Percentiles rank a stretch among this genome's conserved stretches.
phyloP scores from a whole-genome alignment of 2,797 vertebrate species.

The Sebastes nivosus region DNA sequence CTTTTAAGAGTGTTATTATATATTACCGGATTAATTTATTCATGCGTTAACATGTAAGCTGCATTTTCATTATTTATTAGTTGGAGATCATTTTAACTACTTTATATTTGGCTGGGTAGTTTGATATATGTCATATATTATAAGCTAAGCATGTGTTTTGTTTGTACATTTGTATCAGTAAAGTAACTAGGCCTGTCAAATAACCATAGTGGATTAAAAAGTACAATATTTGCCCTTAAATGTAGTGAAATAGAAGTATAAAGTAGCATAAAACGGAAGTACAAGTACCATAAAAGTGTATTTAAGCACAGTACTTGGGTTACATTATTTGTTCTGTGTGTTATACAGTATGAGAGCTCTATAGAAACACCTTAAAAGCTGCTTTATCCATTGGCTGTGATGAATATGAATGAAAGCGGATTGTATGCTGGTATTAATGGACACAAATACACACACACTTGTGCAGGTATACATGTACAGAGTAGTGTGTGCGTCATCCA shows the following conservation, averaged over 20 bases:
- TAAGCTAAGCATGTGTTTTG: background rate
- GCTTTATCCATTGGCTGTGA: background rate
- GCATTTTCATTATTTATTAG: background rate
- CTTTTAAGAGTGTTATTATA: background rate
- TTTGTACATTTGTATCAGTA: background rate
- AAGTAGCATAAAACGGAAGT: background rate
- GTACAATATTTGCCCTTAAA: background rate
- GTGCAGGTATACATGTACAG: slow-evolving; percentile 6
- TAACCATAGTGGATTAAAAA: background rate
- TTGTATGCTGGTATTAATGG: slow-evolving; percentile 21
- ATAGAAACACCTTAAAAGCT: slow-evolving; percentile 4
- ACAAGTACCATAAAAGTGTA: background rate
- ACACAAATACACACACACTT: background rate
- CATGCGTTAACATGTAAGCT: no score
- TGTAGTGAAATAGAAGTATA: background rate
- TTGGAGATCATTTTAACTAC: background rate
- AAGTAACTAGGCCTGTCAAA: background rate
- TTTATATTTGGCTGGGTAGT: background rate
- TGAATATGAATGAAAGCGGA: slow-evolving; percentile 27
- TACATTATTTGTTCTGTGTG: background rate
- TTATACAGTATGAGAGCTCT: background rate
- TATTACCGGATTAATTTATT: background rate
- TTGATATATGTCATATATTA: background rate
- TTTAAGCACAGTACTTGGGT: background rate
- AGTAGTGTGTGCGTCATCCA: slow-evolving; percentile 36